Base-by-base conservation (phyloP, 2,113 vertebrate genomes). In the Irena cyanogastra region DNA sequence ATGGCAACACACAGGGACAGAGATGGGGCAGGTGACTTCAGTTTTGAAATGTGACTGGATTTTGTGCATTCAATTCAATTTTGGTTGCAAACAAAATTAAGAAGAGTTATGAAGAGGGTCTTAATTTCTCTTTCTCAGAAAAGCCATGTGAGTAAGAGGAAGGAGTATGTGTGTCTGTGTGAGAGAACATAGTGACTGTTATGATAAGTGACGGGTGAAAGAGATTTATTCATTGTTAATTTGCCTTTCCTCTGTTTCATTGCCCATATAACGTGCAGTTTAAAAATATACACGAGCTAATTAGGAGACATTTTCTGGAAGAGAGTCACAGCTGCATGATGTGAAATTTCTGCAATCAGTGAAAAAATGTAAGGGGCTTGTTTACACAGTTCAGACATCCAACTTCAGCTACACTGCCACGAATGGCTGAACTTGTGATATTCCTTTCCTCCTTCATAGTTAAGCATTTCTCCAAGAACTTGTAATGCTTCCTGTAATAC, bases 371-470 rank as follows among this genome's bases (percentile, higher is more conserved):
- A 83, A 92, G 35, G 27, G 31, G 17, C 63, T 93, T 91, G 76
- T 93, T 97, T 87, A 95, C 63, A 81, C 24, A 63, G 26, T 80
- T 94, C 63, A 91, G 68, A 80, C 44, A 31, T 91, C 59, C 42
- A 83, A 5, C 63, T 87, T 80, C 47, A 91, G 59, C 82, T 80
- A 44, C 19, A 9, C 41, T 78, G 71, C 64, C 59, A 83, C 1
- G 35, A 95, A 74, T 92, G 92, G 76, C 75, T 96, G 90, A 95
- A 83, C 68, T 64, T 81, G 52, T 88, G 76, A 77, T 90, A 64
- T 63, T 93, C 66, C 59, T 87, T 91, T 87, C 65, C 85, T 87
- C 28, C 64, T 91, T 66, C 45, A 15, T 8, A 70, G 82, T n/a
- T n/a, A 82, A 74, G 61, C n/a, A 27, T 83, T 92, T 95, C 33